Percentiles rank a stretch among this genome's conserved stretches.
phyloP scores from a whole-genome alignment of 2,888 invertebrate genomes.

The Cybosia mesomella region DNA sequence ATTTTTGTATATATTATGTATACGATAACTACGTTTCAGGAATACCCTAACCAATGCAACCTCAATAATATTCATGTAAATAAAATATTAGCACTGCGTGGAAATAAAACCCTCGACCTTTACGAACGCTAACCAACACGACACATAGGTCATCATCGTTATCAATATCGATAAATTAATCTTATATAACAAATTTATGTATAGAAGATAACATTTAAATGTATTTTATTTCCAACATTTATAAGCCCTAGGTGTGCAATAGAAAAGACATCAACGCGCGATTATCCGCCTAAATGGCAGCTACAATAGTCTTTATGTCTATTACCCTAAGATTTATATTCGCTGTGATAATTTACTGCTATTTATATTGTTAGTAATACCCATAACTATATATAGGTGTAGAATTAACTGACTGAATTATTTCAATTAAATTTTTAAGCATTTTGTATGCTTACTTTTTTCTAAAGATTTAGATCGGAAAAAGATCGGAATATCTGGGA shows the following conservation, averaged over 20 bases:
- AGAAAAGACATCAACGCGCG: conserved; percentile 71
- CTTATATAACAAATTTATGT: conserved; percentile 54
- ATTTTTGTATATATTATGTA: no score
- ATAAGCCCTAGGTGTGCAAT: conserved; percentile 38
- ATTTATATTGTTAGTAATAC: background rate
- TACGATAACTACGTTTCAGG: no score
- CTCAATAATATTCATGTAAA: background rate
- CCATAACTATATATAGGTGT: background rate
- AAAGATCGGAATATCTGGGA: no score
- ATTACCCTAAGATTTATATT: background rate
- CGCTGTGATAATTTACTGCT: background rate
- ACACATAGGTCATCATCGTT: background rate
- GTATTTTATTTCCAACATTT: conserved; percentile 39
- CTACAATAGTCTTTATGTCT: background rate
- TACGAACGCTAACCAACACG: background rate
- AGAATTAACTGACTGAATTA: background rate
- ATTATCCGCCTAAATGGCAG: conserved; percentile 1
- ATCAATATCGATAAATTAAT: conserved; percentile 54
- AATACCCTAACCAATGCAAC: background rate
- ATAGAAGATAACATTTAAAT: conserved; percentile 18
- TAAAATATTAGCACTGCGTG: background rate
- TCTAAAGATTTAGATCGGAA: no score
- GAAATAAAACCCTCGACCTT: background rate
- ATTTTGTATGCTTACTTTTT: no score
- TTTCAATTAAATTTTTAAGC: no score